phyloP scores from a whole-genome alignment of 2,113 vertebrate species.

The Calidris pugnax region DNA sequence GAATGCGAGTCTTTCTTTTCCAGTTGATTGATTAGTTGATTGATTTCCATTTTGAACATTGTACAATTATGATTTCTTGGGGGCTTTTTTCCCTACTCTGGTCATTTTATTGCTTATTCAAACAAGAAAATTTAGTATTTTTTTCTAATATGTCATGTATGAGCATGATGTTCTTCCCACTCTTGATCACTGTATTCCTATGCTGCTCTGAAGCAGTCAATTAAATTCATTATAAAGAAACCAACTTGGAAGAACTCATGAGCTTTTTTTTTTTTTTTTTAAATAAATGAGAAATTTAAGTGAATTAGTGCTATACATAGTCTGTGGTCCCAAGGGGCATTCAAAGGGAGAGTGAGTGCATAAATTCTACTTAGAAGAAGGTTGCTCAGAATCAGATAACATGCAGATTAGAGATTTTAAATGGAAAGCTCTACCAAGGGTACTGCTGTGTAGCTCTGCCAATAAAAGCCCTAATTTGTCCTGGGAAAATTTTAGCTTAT shows the following conservation, averaged over 20 bases:
- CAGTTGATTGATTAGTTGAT: neutral
- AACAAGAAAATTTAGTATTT: neutral
- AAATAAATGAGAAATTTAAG: neutral
- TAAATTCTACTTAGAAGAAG: slow-evolving; percentile 1
- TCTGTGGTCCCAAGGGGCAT: neutral
- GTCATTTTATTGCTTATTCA: neutral
- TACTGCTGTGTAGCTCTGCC: neutral
- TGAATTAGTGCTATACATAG: neutral
- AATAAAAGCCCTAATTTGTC: neutral
- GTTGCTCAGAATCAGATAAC: slow-evolving; percentile 18
- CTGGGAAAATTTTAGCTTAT: neutral
- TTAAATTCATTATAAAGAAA: neutral
- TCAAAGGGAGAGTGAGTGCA: neutral
- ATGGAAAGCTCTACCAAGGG: neutral
- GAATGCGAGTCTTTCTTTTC: neutral
- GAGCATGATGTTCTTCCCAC: neutral
- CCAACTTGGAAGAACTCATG: neutral
- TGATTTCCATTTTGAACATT: neutral
- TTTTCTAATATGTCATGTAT: neutral
- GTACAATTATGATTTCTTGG: neutral
- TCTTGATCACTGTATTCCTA: neutral
- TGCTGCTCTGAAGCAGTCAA: neutral
- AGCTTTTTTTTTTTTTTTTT: neutral
- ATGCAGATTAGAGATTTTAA: slow-evolving; percentile 15
- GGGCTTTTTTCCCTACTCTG: neutral